A percentile compares a stretch with the other conserved stretches of the same genome.
phyloP scores from a whole-genome alignment of 2,888 invertebrate species.

The Agrotis ipsilon region DNA sequence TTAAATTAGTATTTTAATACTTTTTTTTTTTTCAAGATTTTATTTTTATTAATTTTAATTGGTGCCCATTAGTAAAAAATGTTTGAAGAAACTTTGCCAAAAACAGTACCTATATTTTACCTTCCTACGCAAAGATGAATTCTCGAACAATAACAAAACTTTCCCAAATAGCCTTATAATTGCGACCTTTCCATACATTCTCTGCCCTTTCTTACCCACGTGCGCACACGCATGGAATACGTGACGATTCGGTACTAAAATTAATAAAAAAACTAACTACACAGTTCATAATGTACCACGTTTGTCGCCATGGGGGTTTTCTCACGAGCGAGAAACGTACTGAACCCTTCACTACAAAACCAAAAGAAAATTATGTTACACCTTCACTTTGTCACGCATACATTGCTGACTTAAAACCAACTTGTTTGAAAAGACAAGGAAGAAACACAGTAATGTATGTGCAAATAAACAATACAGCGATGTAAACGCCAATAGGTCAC shows the following conservation, averaged over 20 bases:
- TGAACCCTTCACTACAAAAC: slow-evolving; percentile 18
- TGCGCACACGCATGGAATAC: slow-evolving; percentile 62
- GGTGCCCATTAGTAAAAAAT: neutral
- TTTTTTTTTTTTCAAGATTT: neutral
- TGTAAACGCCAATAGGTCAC: slow-evolving; percentile 61
- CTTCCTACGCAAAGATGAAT: slow-evolving; percentile 11
- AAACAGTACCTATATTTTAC: neutral
- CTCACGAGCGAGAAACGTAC: slow-evolving; percentile 75
- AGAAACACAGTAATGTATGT: slow-evolving; percentile 25
- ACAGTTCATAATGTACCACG: slow-evolving; percentile 68
- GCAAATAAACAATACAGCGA: neutral
- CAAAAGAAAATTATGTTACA: slow-evolving; percentile 16
- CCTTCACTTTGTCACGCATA: neutral
- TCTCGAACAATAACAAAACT: slow-evolving; percentile 14
- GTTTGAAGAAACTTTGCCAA: neutral
- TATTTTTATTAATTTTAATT: neutral
- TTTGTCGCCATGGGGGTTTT: slow-evolving; percentile 83
- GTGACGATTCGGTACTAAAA: slow-evolving; percentile 65
- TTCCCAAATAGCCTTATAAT: slow-evolving; percentile 17
- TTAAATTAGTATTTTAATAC: neutral
- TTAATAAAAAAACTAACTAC: slow-evolving; percentile 69
- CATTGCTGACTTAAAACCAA: slow-evolving; percentile 24
- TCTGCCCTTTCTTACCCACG: slow-evolving; percentile 62
- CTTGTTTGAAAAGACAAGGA: rapidly evolving
- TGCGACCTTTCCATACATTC: slow-evolving; percentile 40